Evolutionary conservation across 2,888 invertebrate genomes (phyloP).

Genomic region (Euzophera pinguis): DNA sequence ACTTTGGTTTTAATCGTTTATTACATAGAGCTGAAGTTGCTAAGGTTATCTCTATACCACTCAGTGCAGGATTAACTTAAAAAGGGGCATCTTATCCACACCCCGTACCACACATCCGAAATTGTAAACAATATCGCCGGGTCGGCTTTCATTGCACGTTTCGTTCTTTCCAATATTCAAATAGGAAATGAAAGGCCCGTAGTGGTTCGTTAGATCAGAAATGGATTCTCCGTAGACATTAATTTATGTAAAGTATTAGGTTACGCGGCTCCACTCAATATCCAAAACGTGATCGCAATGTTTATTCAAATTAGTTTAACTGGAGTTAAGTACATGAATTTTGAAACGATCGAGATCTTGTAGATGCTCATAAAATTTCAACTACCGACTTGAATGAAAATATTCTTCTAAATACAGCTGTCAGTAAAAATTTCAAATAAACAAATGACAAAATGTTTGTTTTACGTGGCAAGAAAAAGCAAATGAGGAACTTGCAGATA

Average conservation of each 20-base stretch:
- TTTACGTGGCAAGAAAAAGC: too few species aligned
- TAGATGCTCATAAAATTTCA: too few species aligned
- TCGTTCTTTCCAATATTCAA: conserved; percentile 65
- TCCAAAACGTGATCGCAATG: conserved; percentile 65
- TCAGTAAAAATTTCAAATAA: too few species aligned
- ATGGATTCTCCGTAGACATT: conserved; percentile 52
- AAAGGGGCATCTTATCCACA: conserved; percentile 13
- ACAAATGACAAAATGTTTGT: too few species aligned
- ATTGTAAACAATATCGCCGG: conserved; percentile 39
- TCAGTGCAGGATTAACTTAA: conserved; percentile 15
- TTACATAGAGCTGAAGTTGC: not conserved
- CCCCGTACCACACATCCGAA: conserved; percentile 30
- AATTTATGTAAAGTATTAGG: conserved; percentile 70
- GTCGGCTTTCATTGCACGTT: conserved; percentile 45
- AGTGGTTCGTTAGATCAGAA: conserved; percentile 65
- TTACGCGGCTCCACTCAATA: conserved; percentile 57
- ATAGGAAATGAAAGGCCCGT: conserved; percentile 54
- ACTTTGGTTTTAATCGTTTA: not conserved
- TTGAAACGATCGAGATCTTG: not conserved
- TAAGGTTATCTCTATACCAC: not conserved
- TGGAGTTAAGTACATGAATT: conserved; percentile 22
- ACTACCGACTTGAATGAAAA: not conserved
- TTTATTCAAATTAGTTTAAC: conserved; percentile 55
- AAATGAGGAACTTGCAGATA: too few species aligned
- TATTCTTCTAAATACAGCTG: too few species aligned